Base-by-base conservation (phyloP, 2,888 invertebrate genomes). In the Tenthredo distinguenda region DNA sequence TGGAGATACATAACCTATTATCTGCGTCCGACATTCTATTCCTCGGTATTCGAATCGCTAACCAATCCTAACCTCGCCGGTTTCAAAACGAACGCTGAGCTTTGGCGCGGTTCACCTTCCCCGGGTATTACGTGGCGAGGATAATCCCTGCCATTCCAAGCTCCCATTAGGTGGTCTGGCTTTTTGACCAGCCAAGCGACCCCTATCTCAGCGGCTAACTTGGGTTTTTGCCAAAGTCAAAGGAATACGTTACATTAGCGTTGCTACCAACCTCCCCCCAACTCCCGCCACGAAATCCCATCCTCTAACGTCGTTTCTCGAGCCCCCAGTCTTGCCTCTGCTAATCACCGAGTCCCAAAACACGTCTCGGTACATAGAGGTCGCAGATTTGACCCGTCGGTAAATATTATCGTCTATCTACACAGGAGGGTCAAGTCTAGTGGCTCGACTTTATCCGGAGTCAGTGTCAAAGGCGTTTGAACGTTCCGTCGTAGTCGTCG, bases 171-270 rank as follows among this genome's bases (percentile, higher is more conserved):
- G 81, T 62, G 81, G 81, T 81, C 81, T 81, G 81, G 81, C 81
- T 62, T 81, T 81, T 81, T 62, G 81, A 81, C 81, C 81, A 81
- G 47, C 77, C 50, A 77, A 77, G 50, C 77, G 77, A 77, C 77
- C 77, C 77, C 77, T 77, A 77, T 77, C 81, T 58, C 79, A 37
- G 37, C 37, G 62, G 81, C 40, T 81, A 62, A 81, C 81, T 81
- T 81, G 81, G 81, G 81, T 81, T 81, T 81, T 81, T 81, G 81
- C 81, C 81, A 81, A 81, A 81, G 81, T 81, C 62, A 81, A 81
- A 81, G 81, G 81, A 62, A 81, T 81, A 81, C 62, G 72, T 74
- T 74, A 74, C 72, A 74, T 81, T 86, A 40, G 21, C 85, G 55
- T 76, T 47, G 84, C 55, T 43, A 34, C 34, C 31, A 2, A 15